Base-by-base conservation (phyloP, 2,113 vertebrate genomes). In the Donacobius atricapilla region DNA sequence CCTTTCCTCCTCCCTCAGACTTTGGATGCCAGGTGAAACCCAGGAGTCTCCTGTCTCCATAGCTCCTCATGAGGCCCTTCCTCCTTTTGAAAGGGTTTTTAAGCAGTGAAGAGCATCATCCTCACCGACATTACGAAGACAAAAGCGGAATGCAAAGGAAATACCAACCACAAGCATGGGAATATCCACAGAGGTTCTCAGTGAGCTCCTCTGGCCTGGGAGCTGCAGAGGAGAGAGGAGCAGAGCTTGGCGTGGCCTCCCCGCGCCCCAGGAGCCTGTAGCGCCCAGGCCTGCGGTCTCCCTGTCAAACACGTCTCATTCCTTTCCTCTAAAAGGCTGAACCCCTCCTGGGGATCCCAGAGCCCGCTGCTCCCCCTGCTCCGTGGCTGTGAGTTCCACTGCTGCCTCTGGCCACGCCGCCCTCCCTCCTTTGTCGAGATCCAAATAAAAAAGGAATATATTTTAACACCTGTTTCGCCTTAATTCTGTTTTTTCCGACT, bases 201-300 rank as follows among this genome's bases (percentile, higher is more conserved):
- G 10, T 0, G 19, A 72, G 42, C 12, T 30, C 20, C 58, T 33
- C 16, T 5, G 4, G 35, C 44, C 15, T 13, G 60, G 31, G 25
- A 8, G 8, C 28, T 28, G 63, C 37, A 14, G 24, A 15, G 50
- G 31, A 16, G 37, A 0, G 3, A 7, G 25, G 15, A 39, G 54
- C 60, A 79, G 61, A 22, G 61, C 25, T 3, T 3, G 15, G 20
- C 15, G 13, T 2, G 1, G 24, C 10, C 45, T 15, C 45, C 45
- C 12, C 35, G 3, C 1, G 0, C 9, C 8, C 9, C 47, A 10
- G 48, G 21, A 23, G 2, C 28, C 8, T 7, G 11, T 1, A 9
- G 6, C 7, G 60, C 30, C 1, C 1, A 1, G n/a, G 33, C 25
- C 10, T 48, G 24, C 24, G 19, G 11, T 30, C 40, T 50, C 45